Base-by-base conservation (phyloP, 2,888 invertebrate species). In the Dioctria rufipes region DNA sequence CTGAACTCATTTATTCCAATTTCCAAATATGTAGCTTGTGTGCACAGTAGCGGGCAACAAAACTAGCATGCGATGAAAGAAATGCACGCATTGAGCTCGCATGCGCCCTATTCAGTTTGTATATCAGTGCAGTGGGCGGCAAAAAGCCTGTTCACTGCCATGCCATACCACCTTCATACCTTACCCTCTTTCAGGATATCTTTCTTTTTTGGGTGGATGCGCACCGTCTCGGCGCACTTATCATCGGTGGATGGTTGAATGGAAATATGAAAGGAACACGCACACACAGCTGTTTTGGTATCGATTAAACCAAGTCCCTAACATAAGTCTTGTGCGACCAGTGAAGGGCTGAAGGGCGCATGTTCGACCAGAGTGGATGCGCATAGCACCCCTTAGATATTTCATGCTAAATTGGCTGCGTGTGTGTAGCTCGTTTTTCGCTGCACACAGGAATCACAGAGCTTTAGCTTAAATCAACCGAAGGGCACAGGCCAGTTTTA, bases 271-370 rank as follows among this genome's bases (percentile, higher is more conserved):
- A 25, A 25, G 25, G 25, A n/a, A 9, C 13, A 61, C 77, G 49
- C 61, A 77, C 61, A 77, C 77, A 77, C 77, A 75, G 43, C 63
- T 61, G 49, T n/a, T 77, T 37, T 25, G 3, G 46, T 77, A 77
- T 77, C 51, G 77, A 77, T 77, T 77, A 77, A 77, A 77, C 77
- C 63, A 63, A 77, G 49, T 63, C 61, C 73, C 63, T 58, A 63
- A 77, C 77, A 61, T 80, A 81, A 81, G 80, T 60, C 80, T 71
- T 46, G 77, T 80, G 81, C 81, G 81, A 81, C 81, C 81, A 37
- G 65, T 67, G 51, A 60, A 65, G 69, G 79, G 66, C 13, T 71
- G 42, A 9, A 46, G 54, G 49, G 80, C 81, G 81, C 81, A 81
- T 81, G 81, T 63, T 51, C 75, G 63, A 4, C 60, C 42, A 13